phyloP scores from a whole-genome alignment of 2,888 invertebrate species.

The Lottia scabra region DNA sequence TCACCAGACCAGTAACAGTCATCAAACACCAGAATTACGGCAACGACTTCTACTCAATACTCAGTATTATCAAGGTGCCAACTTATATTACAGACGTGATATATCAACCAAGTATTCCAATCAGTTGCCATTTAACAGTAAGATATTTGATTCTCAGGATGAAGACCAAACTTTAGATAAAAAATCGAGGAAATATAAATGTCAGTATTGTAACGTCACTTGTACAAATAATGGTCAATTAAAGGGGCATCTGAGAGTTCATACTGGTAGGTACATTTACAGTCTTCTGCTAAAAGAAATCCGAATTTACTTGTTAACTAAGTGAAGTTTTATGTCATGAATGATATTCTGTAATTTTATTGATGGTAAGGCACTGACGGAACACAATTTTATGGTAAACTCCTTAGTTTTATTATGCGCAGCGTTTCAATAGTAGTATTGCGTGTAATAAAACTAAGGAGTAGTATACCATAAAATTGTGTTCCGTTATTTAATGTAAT shows the following conservation, averaged over 20 bases:
- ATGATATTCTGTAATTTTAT: too few species aligned
- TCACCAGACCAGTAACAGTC: neutral
- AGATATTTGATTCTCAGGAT: neutral
- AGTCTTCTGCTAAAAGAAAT: too few species aligned
- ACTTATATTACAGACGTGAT: neutral
- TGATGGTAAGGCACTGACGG: too few species aligned
- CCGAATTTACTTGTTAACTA: too few species aligned
- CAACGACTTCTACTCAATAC: neutral
- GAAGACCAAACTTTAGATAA: neutral
- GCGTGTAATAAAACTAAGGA: too few species aligned
- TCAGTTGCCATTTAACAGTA: neutral
- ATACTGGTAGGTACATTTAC: conserved; percentile 25
- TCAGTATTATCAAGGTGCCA: neutral
- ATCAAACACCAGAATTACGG: neutral
- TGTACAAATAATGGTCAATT: conserved; percentile 35
- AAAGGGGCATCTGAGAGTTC: conserved; percentile 31
- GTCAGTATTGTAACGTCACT: conserved; percentile 29
- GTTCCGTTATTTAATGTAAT: too few species aligned
- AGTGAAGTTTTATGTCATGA: too few species aligned
- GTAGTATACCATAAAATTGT: too few species aligned
- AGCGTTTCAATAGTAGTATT: too few species aligned
- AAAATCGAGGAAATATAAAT: conserved; percentile 23
- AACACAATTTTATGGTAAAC: too few species aligned
- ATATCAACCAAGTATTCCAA: neutral
- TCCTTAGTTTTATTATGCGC: too few species aligned